Evolutionary conservation across 30 jellyfish, hydroid and myxozoan genomes (phyloP).

Genomic region (Hydra vulgaris): DNA sequence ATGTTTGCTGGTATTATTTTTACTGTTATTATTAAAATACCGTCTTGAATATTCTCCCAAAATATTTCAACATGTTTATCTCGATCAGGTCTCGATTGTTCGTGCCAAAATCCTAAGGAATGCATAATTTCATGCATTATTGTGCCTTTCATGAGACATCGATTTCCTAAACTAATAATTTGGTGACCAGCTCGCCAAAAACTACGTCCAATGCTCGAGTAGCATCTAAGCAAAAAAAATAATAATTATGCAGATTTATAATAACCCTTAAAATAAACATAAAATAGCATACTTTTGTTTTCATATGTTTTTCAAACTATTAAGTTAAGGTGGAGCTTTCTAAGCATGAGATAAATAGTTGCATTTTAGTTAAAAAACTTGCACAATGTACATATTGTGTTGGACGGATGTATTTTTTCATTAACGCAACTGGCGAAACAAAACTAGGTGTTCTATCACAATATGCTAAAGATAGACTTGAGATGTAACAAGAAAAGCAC

Average conservation of each 20-base stretch:
- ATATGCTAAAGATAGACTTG: too few species aligned
- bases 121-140: constrained; percentile 67
- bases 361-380: too few species aligned
- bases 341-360: too few species aligned
- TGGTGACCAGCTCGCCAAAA: constrained; percentile 54
- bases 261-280: neutral
- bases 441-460: too few species aligned
- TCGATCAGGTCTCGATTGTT: constrained; percentile 71
- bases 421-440: too few species aligned
- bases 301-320: too few species aligned
- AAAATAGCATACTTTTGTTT: neutral
- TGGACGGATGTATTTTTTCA: too few species aligned
- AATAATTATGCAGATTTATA: neutral
- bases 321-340: too few species aligned
- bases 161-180: constrained; percentile 46
- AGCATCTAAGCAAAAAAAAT: constrained; percentile 36
- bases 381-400: too few species aligned
- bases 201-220: constrained; percentile 51
- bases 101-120: constrained; percentile 80
- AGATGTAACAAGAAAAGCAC: too few species aligned
- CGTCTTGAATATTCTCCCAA: constrained; percentile 63
- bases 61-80: constrained; percentile 53
- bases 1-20: too few species aligned
- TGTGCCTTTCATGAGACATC: constrained; percentile 50
- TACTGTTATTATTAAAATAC: constrained; percentile 20